Percentiles rank a stretch among this genome's conserved stretches.
Conservation (phyloP, 1,140 invertebrate species). For the Diachasma alloeum region DNA sequence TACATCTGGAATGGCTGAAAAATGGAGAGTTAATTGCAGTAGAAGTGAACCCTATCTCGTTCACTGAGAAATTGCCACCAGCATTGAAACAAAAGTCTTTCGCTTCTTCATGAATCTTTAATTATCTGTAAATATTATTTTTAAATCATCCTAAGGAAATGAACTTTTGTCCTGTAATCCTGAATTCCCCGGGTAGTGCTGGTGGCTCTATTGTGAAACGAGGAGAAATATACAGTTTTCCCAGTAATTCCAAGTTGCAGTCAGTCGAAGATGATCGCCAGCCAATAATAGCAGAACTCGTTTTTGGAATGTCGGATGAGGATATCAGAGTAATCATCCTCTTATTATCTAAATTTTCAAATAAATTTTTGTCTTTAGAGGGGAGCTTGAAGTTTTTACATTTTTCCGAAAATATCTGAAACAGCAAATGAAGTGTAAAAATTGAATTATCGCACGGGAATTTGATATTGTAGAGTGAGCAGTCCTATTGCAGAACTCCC, state of each 20-base stretch:
- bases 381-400: constrained; percentile 34
- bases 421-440: too few relatives aligned
- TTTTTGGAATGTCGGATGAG: constrained; percentile 47
- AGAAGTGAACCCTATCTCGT: constrained; percentile 71
- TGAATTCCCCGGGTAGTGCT: constrained; percentile 34
- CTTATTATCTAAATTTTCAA: too few relatives aligned
- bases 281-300: constrained; percentile 58
- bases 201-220: constrained; percentile 51
- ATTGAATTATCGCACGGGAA: too few relatives aligned
- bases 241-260: constrained; percentile 55
- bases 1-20: constrained; percentile 68
- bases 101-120: constrained; percentile 48
- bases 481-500: too few relatives aligned
- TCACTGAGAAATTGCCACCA: constrained; percentile 71
- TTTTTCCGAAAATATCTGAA: constrained; percentile 29
- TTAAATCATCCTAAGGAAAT: constrained; percentile 48
- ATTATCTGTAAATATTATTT: background rate
- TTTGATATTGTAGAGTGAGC: too few relatives aligned
- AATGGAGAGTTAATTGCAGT: constrained; percentile 73
- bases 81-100: constrained; percentile 71
- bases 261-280: constrained; percentile 56
- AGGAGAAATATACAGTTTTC: constrained; percentile 56
- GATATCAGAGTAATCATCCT: constrained; percentile 39
- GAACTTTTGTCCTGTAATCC: constrained; percentile 42
- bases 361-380: constrained; percentile 29